phyloP scores from a whole-genome alignment of 2,113 vertebrate species.

The Collichthys lucidus region DNA sequence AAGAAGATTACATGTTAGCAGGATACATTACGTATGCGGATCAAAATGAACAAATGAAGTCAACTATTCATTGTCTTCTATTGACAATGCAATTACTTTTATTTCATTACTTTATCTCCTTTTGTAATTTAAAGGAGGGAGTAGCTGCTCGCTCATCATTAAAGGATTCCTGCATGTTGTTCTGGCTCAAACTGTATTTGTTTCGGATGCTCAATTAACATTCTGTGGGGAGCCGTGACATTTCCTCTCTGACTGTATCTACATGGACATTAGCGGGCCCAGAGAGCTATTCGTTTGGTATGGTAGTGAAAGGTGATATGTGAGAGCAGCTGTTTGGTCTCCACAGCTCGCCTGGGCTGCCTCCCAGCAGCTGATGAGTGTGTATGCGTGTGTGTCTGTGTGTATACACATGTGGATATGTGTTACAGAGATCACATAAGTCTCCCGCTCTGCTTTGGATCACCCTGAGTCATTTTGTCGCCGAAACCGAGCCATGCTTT shows the following conservation, averaged over 20 bases:
- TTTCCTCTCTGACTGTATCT: conserved; percentile 61
- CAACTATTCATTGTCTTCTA: conserved; percentile 24
- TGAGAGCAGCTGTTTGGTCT: conserved; percentile 69
- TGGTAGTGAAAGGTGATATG: conserved; percentile 55
- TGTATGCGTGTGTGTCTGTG: conserved; percentile 18
- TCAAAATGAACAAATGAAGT: conserved; percentile 44
- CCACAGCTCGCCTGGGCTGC: conserved; percentile 2
- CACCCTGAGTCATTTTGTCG: neutral
- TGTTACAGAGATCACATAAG: conserved; percentile 44
- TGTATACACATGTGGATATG: conserved; percentile 27
- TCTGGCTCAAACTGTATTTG: conserved; percentile 41
- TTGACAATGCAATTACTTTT: conserved; percentile 8
- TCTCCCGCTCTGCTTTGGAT: conserved; percentile 18
- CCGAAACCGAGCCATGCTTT: neutral
- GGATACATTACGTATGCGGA: neutral
- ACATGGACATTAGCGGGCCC: conserved; percentile 30
- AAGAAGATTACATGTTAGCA: conserved; percentile 39
- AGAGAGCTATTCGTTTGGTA: conserved; percentile 6
- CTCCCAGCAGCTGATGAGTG: conserved; percentile 42
- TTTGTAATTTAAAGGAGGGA: neutral
- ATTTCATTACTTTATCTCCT: neutral
- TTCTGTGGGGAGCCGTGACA: conserved; percentile 51
- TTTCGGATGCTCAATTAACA: conserved; percentile 52
- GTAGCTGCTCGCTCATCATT: neutral
- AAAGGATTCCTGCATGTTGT: conserved; percentile 33